A percentile compares a stretch with the other conserved stretches of the same genome.
These are phyloP conservation scores for Tetrapedia diversipes DNA, from an alignment of 2,888 invertebrate genomes.

Conservation along the genomic window DNA sequence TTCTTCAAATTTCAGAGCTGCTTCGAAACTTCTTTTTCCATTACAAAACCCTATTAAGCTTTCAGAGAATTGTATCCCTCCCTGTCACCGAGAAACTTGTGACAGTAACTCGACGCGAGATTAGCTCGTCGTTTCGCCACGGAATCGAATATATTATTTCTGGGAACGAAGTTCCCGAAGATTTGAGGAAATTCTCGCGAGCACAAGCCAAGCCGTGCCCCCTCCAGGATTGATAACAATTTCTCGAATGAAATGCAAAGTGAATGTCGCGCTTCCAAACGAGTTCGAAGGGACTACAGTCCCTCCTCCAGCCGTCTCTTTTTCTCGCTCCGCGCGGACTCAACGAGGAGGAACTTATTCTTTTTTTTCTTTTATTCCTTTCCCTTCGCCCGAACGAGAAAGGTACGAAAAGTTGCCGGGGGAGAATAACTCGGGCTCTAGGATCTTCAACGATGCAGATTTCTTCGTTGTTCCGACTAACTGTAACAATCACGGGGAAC, in stretches of 20 bases:
- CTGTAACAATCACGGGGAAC: slow-evolving; percentile 14
- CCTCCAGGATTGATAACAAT: slow-evolving; percentile 64
- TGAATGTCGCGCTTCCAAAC: slow-evolving; percentile 50
- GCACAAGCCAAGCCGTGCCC: slow-evolving; percentile 36
- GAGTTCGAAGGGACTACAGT: slow-evolving; percentile 55
- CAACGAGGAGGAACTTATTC: slow-evolving; percentile 16
- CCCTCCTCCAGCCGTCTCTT: slow-evolving; percentile 21
- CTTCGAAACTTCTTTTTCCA: not conserved
- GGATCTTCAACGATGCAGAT: slow-evolving; percentile 28
- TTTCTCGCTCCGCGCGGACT: slow-evolving; percentile 10
- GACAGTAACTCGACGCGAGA: slow-evolving; percentile 22
- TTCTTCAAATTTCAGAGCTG: not conserved
- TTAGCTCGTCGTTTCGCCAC: slow-evolving; percentile 33
- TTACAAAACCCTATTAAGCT: not conserved
- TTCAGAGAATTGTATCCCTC: not conserved
- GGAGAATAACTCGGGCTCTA: slow-evolving; percentile 31
- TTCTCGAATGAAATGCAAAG: slow-evolving; percentile 61
- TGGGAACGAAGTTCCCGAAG: slow-evolving; percentile 25
- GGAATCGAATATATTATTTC: slow-evolving; percentile 41
- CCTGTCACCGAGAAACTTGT: not conserved
- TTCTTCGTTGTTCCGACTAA: slow-evolving; percentile 19
- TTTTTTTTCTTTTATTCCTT: not conserved
- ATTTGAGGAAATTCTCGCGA: slow-evolving; percentile 45
- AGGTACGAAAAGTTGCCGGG: slow-evolving; percentile 35
- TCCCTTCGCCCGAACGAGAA: not conserved